Conservation (phyloP, 1,140 invertebrate genomes). For the Lepidurus packardi region DNA sequence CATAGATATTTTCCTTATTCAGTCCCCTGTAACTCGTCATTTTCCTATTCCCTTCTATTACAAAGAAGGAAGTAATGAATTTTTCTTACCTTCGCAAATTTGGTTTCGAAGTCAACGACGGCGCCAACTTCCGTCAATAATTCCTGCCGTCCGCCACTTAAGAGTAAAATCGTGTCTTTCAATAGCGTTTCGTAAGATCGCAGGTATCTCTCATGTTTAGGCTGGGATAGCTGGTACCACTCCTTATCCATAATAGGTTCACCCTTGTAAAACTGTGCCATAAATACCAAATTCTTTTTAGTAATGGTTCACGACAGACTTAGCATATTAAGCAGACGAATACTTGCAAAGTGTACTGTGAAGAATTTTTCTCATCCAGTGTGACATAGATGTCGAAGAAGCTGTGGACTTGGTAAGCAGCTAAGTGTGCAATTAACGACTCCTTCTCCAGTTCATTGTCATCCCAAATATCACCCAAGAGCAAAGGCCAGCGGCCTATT, state of each 20-base stretch:
- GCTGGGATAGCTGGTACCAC: conserved; percentile 40
- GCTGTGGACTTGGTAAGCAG: conserved; percentile 50
- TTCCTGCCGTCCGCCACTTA: conserved; percentile 45
- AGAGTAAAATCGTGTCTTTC: conserved; percentile 44
- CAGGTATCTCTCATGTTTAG: conserved; percentile 40
- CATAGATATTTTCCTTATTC: not conserved
- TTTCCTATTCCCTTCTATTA: not conserved
- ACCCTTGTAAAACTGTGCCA: conserved; percentile 44
- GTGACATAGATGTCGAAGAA: conserved; percentile 50
- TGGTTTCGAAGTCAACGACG: conserved; percentile 53
- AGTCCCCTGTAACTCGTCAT: not conserved
- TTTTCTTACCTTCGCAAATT: conserved; percentile 50
- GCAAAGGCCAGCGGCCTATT: conserved; percentile 51
- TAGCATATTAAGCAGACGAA: not conserved
- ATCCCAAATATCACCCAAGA: conserved; percentile 43
- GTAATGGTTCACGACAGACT: not conserved
- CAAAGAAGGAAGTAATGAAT: not conserved
- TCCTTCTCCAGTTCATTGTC: conserved; percentile 44
- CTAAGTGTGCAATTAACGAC: conserved; percentile 47
- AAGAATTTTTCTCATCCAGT: conserved; percentile 51
- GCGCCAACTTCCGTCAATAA: conserved; percentile 48
- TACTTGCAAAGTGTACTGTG: conserved; percentile 48
- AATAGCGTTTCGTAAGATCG: conserved; percentile 44
- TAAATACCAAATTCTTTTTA: not conserved
- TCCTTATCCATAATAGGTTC: conserved; percentile 44